Percentiles rank a stretch among this genome's conserved stretches.
These are phyloP conservation scores for Eledona agricola DNA, from an alignment of 2,888 invertebrate genomes.

Conservation along the genomic window DNA sequence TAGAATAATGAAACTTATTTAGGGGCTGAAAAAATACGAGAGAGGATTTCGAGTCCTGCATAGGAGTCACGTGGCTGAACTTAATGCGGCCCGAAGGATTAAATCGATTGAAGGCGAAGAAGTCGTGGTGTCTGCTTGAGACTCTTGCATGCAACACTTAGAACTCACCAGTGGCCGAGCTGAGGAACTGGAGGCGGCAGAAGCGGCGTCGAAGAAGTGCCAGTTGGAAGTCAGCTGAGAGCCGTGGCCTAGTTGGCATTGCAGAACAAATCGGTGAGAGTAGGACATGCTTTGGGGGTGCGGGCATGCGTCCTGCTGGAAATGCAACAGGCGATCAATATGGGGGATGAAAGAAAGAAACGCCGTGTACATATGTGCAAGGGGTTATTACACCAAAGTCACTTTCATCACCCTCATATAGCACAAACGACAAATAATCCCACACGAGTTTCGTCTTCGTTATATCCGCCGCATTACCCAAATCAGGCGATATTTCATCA, in stretches of 20 bases:
- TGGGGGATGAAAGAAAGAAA: constrained; percentile 39
- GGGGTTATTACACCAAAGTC: constrained; percentile 20
- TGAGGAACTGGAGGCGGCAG: neutral
- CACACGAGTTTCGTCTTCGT: constrained; percentile 22
- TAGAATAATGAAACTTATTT: constrained; percentile 29
- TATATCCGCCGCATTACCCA: constrained; percentile 23
- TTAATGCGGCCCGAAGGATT: constrained; percentile 38
- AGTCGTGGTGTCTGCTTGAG: constrained; percentile 3
- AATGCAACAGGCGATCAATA: constrained; percentile 61
- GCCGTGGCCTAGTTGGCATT: constrained; percentile 43
- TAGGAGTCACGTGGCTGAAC: constrained; percentile 40
- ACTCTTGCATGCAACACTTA: constrained; percentile 15
- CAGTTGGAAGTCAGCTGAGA: constrained; percentile 39
- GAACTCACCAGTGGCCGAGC: constrained; percentile 7
- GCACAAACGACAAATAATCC: constrained; percentile 21
- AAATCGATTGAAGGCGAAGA: constrained; percentile 32
- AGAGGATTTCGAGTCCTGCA: too few relatives aligned
- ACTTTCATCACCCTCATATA: neutral
- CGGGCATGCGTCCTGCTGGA: constrained; percentile 45
- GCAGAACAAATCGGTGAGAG: constrained; percentile 47
- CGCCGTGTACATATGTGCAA: constrained; percentile 15
- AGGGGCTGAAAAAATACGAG: too few relatives aligned
- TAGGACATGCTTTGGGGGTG: constrained; percentile 52
- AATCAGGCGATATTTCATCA: constrained; percentile 25
- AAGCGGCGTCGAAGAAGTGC: constrained; percentile 20